These are phyloP conservation scores for Synergus laeviventris DNA, from an alignment of 2,888 invertebrate species.

Conservation along the genomic window DNA sequence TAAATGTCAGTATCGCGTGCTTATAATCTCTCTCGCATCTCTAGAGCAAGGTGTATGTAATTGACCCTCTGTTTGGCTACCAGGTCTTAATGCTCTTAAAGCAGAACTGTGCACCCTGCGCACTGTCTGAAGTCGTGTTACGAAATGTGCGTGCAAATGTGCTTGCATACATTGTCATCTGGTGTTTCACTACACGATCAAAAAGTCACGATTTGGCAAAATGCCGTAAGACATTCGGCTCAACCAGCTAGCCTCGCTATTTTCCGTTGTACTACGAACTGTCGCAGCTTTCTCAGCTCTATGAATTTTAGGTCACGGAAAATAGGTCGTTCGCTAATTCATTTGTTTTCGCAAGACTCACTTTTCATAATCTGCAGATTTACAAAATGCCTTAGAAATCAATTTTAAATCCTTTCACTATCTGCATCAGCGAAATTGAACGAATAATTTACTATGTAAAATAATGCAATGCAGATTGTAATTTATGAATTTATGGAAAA, in stretches of 20 bases:
- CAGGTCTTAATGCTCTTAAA: constrained; percentile 25
- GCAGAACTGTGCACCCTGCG: constrained; percentile 15
- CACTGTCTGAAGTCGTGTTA: constrained; percentile 17
- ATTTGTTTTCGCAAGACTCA: constrained; percentile 19
- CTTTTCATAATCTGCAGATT: constrained; percentile 13
- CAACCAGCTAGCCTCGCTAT: constrained; percentile 8
- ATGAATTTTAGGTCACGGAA: constrained; percentile 33
- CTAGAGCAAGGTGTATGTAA: constrained; percentile 14
- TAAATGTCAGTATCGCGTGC: constrained; percentile 31
- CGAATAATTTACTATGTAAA: too few relatives aligned
- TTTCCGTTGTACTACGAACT: constrained; percentile 26
- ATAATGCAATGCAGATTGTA: not conserved
- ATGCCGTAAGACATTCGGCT: constrained; percentile 34
- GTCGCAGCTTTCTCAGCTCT: constrained; percentile 16
- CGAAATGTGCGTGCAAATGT: constrained; percentile 35
- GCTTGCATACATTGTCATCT: constrained; percentile 28
- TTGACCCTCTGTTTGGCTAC: constrained; percentile 16
- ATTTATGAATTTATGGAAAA: not conserved
- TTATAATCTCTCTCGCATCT: not conserved
- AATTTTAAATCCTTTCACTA: too few relatives aligned
- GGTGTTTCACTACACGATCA: constrained; percentile 5
- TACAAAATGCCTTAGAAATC: not conserved
- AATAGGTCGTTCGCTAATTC: constrained; percentile 30
- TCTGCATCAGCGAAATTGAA: too few relatives aligned
- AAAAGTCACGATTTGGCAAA: constrained; percentile 32